Base-by-base conservation (phyloP, 1,140 invertebrate species). In the Drosophila pandora region DNA sequence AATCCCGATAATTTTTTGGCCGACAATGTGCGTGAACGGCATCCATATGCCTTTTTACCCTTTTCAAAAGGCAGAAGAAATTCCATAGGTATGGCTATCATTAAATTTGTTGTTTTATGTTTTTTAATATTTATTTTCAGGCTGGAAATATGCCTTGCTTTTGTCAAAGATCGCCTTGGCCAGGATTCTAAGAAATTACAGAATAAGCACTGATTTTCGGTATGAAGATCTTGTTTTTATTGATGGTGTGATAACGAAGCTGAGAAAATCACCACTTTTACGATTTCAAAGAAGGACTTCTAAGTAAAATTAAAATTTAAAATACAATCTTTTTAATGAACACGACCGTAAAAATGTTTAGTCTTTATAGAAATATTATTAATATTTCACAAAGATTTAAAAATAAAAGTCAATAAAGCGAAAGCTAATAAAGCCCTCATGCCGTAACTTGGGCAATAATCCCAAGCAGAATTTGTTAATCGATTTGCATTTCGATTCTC, bases 1-100 rank as follows among this genome's bases (percentile, higher is more conserved):
- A 72, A 84, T 76, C 90, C 90, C 2, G 82, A 91, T 34, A 69
- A 89, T 39, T 91, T 91, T 47, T 55, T 85, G 12, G 59, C 69
- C 0, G 58, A 74, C 8, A 84, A 88, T 22, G 52, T 76, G 10
- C 25, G 48, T 5, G 49, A 28, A 3, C 76, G 67, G 47, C 73
- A 84, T 62, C 50, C 79, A 1, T 90, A 76, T 53, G 57, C 75
- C 2, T 90, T 70, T 47, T 72, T 91, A 39, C 88, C 88, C 2
- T 91, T 91, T 65, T 60, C 70, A 2, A 78, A 70, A 13, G 90
- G 89, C 9, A 72, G 69, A n/a, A 57, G 69, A 53, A 70, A 47
- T 8, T 72, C 90, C 49, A 78, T 91, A 41, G 91, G 91, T 85
- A 49, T n/a, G 58, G 32, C 9, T 23, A 7, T 7, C 10, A 2